phyloP scores from a whole-genome alignment of 2,888 invertebrate species.

The Deilephila porcellus region DNA sequence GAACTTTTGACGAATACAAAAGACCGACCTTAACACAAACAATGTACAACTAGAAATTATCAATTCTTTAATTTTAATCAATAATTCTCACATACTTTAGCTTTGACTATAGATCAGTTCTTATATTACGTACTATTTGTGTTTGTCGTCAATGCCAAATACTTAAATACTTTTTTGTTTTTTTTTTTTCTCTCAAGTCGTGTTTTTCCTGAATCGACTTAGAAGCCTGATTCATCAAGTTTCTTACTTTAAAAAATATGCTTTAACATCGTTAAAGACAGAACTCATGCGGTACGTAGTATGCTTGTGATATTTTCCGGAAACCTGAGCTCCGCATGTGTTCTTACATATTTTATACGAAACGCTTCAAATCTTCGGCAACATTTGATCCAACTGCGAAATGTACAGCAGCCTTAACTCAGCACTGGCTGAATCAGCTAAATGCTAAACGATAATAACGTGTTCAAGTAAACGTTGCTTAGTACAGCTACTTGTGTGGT shows the following conservation, averaged over 20 bases:
- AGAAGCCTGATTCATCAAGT: neutral
- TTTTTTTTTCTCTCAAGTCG: too few species aligned
- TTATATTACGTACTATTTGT: too few species aligned
- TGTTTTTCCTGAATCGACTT: too few species aligned
- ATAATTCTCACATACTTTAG: too few species aligned
- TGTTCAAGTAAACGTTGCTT: conserved; percentile 47
- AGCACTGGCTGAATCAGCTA: conserved; percentile 51
- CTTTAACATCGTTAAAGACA: neutral
- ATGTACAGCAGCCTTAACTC: conserved; percentile 27
- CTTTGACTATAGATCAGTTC: too few species aligned
- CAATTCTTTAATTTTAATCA: too few species aligned
- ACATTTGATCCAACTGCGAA: conserved; percentile 10
- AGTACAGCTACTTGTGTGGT: conserved; percentile 5
- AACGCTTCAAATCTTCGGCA: conserved; percentile 19
- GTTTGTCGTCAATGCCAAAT: too few species aligned
- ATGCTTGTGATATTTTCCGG: conserved; percentile 43
- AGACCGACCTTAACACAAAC: too few species aligned
- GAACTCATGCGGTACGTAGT: conserved; percentile 31
- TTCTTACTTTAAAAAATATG: neutral
- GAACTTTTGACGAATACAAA: too few species aligned
- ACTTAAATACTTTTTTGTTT: too few species aligned
- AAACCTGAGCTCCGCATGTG: conserved; percentile 45
- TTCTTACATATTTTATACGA: conserved; percentile 44
- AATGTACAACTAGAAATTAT: too few species aligned
- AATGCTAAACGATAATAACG: conserved; percentile 53